Conservation (phyloP, 2,888 invertebrate genomes). For the Epirrhoe alternata region DNA sequence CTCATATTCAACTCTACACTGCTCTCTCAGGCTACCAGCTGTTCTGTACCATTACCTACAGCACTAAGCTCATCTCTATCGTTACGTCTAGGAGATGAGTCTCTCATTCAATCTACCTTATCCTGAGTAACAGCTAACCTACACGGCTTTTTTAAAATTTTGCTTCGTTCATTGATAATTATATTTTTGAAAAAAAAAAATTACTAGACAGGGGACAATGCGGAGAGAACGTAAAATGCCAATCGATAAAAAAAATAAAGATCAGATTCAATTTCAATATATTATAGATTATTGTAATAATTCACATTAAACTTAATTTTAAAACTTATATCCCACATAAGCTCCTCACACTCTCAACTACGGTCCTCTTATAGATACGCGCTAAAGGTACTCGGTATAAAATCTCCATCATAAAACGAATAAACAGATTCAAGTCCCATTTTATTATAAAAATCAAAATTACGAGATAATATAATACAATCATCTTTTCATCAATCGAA, state of each 20-base stretch:
- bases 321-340: slow-evolving; percentile 83
- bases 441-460: slow-evolving; percentile 86
- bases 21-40: too few species aligned
- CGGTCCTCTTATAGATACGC: slow-evolving; percentile 79
- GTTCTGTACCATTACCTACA: too few species aligned
- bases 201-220: slow-evolving; percentile 34
- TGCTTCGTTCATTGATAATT: background rate
- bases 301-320: slow-evolving; percentile 84
- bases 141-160: background rate
- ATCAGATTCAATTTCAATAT: slow-evolving; percentile 85
- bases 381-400: slow-evolving; percentile 84
- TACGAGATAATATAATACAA: slow-evolving; percentile 83
- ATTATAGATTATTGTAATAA: slow-evolving; percentile 85
- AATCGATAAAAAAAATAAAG: slow-evolving; percentile 83
- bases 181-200: background rate
- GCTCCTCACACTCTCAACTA: slow-evolving; percentile 81
- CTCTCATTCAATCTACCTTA: background rate
- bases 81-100: background rate
- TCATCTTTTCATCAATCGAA: slow-evolving; percentile 78
- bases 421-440: slow-evolving; percentile 85
- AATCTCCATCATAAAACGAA: slow-evolving; percentile 85
- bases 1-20: too few species aligned
- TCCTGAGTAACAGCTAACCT: background rate
- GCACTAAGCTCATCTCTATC: too few species aligned
- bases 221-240: slow-evolving; percentile 70